Base-by-base conservation (phyloP, 92 coral and sea anemone species). In the Porites divaricata region DNA sequence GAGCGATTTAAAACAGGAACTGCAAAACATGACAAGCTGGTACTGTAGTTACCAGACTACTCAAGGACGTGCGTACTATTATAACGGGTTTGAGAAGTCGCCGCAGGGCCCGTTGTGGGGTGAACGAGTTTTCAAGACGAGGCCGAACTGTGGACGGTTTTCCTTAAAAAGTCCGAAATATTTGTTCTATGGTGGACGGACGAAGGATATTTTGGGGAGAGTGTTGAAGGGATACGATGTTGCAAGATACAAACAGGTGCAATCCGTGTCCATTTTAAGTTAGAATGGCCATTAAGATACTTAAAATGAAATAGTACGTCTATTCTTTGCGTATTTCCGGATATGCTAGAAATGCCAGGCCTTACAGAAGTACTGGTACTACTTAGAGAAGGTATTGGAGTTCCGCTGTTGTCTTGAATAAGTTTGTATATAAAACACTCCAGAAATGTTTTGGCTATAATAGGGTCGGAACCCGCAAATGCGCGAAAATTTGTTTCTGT, bases 31-130 rank as follows among this genome's bases (percentile, higher is more conserved):
- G 93, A 90, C 87, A 66, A 77, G 76, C 64, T 87, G 93, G 92
- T 69, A 93, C 63, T 93, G 96, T 76, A 84, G 74, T 57, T 90
- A 90, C 85, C 89, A 87, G 78, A 80, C 86, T 64, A 89, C 90
- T 45, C 86, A 84, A 11, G 89, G 74, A 14, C 92, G 88, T 21
- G 96, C 96, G 14, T 91, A 87, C 81, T 95, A 89, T 88, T 93
- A 95, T 85, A 93, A 89, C 74, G 96, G 95, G 0, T 95, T 85
- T 78, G 98, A 95, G 66, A 87, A 64, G 57, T 56, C 76, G 19
- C 62, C 71, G 9, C 78, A 58, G 72, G 89, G 91, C 53, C 88
- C 89, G 45, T 95, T 90, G 53, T 84, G 53, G 73, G 98, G 98
- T 1, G 93, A 90, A 26, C 83, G 93, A 58, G 93, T 90, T 19